These are phyloP conservation scores for Bombylius discolor DNA, from an alignment of 2,888 invertebrate species.

Conservation along the genomic window DNA sequence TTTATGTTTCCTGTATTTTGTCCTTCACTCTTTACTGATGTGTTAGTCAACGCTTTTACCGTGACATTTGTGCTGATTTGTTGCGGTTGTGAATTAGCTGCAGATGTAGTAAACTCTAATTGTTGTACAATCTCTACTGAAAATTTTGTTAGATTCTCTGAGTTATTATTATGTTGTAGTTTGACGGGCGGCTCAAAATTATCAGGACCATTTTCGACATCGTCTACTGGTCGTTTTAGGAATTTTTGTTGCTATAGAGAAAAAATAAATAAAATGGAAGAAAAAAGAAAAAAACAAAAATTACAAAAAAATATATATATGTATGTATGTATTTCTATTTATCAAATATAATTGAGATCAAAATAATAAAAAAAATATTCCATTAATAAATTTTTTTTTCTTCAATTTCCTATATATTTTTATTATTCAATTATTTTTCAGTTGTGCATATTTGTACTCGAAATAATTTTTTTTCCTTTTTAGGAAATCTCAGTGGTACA, in stretches of 20 bases:
- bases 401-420: no score
- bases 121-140: constrained; percentile 89
- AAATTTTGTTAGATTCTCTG: constrained; percentile 54
- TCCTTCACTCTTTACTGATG: constrained; percentile 38
- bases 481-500: no score
- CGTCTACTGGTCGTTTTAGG: constrained; percentile 57
- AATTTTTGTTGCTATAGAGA: constrained; percentile 69
- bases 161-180: constrained; percentile 45
- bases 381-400: no score
- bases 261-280: constrained; percentile 1
- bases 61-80: constrained; percentile 88
- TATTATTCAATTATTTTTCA: no score
- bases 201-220: constrained; percentile 40
- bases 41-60: constrained; percentile 66
- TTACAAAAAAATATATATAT: neutral
- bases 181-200: constrained; percentile 62
- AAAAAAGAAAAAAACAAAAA: constrained; percentile 1
- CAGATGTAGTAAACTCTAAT: constrained; percentile 76
- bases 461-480: no score
- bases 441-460: no score
- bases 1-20: constrained; percentile 14
- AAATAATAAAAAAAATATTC: no score
- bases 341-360: neutral
- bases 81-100: constrained; percentile 75
- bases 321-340: no score